Conservation (phyloP, 2,888 invertebrate genomes). For the Tachina lurida region DNA sequence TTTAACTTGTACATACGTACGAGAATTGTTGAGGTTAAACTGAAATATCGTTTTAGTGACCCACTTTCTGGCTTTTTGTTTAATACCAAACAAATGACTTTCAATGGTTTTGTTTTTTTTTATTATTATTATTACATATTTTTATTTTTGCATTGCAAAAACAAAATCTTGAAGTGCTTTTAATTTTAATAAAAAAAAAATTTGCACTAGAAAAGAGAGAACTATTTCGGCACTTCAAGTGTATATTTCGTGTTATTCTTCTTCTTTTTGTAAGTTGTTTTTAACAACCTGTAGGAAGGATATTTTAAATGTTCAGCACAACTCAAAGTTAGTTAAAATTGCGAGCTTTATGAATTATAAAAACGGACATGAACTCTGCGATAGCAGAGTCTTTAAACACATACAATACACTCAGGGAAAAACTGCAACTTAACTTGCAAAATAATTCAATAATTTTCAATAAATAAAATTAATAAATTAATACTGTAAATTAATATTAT, state of each 20-base stretch:
- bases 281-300: not conserved
- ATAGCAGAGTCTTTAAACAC: too few species aligned
- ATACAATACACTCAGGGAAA: too few species aligned
- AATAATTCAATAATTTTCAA: too few species aligned
- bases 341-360: too few species aligned
- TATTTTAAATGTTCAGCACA: not conserved
- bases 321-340: too few species aligned
- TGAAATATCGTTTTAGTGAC: constrained; percentile 72
- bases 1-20: constrained; percentile 55
- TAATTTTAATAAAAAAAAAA: not conserved
- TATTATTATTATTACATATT: not conserved
- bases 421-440: too few species aligned
- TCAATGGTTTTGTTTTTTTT: constrained; percentile 46
- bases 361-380: too few species aligned
- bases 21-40: constrained; percentile 72
- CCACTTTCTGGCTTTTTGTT: constrained; percentile 64
- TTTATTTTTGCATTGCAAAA: constrained; percentile 27
- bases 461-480: too few species aligned
- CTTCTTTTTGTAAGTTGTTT: not conserved
- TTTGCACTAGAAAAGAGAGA: not conserved
- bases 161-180: constrained; percentile 7
- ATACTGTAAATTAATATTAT: too few species aligned
- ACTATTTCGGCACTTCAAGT: not conserved
- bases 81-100: constrained; percentile 65
- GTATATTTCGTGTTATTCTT: not conserved